Conservation (phyloP, 1,140 invertebrate species). For the Bombus confusus region DNA sequence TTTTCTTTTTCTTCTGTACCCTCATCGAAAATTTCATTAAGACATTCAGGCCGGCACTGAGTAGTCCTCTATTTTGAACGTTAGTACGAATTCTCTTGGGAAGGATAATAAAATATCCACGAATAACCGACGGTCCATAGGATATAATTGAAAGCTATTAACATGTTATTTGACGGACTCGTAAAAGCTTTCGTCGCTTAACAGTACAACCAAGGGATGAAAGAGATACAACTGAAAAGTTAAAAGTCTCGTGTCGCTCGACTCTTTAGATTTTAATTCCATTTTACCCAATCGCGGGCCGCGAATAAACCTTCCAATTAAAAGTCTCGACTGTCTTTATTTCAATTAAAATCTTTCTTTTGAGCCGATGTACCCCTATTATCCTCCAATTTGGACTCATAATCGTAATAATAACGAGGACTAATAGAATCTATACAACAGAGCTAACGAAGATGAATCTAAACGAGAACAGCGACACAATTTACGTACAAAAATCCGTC, state of each 20-base stretch:
- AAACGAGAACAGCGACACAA: neutral
- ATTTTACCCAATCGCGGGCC: slow-evolving; percentile 21
- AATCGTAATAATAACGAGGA: slow-evolving; percentile 8
- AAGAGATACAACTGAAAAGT: slow-evolving; percentile 10
- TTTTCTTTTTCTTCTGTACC: neutral
- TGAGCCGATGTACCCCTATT: neutral
- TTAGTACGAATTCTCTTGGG: neutral
- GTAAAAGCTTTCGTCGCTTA: neutral
- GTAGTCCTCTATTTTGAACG: neutral
- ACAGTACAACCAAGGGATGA: neutral
- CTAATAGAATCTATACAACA: neutral
- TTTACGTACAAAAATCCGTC: neutral
- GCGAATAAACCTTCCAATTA: slow-evolving; percentile 12
- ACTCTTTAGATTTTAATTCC: slow-evolving; percentile 37
- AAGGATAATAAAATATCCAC: neutral
- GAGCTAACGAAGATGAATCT: neutral
- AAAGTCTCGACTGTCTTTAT: slow-evolving; percentile 3
- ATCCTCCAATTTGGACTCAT: neutral
- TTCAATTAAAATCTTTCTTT: slow-evolving; percentile 43
- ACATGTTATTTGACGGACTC: neutral
- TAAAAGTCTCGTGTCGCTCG: slow-evolving; percentile 21
- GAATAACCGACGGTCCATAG: neutral
- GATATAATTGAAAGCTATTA: slow-evolving; percentile 28
- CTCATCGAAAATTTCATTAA: slow-evolving; percentile 16
- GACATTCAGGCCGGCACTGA: neutral